These are phyloP conservation scores for Meloidogyne exigua DNA, from an alignment of 1,140 invertebrate genomes.

Conservation along the genomic window DNA sequence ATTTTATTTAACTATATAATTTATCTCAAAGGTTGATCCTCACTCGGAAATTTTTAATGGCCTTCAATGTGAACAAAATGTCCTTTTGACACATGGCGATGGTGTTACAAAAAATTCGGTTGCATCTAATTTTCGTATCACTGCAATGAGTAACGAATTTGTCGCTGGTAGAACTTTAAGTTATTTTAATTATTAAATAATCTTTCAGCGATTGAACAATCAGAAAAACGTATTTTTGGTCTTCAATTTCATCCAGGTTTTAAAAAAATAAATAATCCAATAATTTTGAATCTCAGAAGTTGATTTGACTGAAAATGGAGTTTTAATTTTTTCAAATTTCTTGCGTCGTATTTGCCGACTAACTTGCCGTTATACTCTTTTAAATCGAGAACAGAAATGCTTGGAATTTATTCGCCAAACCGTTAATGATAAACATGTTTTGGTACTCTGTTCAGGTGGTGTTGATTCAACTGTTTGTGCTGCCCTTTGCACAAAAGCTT, in stretches of 20 bases:
- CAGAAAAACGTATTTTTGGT: constrained; percentile 85
- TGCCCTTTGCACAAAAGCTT: constrained; percentile 83
- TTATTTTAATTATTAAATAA: neutral
- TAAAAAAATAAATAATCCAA: constrained; percentile 37
- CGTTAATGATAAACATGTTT: constrained; percentile 84
- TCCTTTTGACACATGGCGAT: constrained; percentile 93
- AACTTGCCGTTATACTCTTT: constrained; percentile 82
- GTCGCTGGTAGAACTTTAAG: constrained; percentile 26
- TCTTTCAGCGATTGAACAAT: constrained; percentile 79
- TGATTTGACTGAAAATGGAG: constrained; percentile 87
- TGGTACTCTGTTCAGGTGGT: constrained; percentile 74
- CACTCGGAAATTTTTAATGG: constrained; percentile 78
- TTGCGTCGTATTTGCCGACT: constrained; percentile 84
- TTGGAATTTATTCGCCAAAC: constrained; percentile 85
- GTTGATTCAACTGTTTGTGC: constrained; percentile 98
- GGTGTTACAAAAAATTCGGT: constrained; percentile 81
- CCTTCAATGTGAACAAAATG: constrained; percentile 80
- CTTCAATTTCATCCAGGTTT: constrained; percentile 87
- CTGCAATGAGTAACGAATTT: constrained; percentile 42
- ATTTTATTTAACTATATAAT: too few species aligned
- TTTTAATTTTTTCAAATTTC: constrained; percentile 88
- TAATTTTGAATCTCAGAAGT: constrained; percentile 67
- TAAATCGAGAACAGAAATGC: constrained; percentile 82
- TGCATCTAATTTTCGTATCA: constrained; percentile 51
- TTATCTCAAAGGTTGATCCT: constrained; percentile 72